A percentile compares a stretch with the other conserved stretches of the same genome.
Conservation (phyloP, 1,140 invertebrate species). For the Trinorchestia longiramus region DNA sequence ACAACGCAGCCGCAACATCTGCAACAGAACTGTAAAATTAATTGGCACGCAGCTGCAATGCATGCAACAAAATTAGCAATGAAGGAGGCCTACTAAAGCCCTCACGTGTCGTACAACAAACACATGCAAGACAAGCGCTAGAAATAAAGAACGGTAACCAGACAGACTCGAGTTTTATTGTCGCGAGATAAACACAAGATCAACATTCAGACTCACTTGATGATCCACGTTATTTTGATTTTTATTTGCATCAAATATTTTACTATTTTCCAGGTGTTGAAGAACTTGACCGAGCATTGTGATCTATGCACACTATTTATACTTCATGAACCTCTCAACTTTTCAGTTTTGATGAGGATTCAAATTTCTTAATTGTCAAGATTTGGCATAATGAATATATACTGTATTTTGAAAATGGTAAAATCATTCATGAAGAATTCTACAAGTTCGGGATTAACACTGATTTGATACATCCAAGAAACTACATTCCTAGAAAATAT, state of each 20-base stretch:
- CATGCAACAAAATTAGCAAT: too few species aligned
- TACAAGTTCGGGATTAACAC: too few species aligned
- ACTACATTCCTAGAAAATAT: not conserved
- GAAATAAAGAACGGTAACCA: not conserved
- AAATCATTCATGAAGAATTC: too few species aligned
- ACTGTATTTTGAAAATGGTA: too few species aligned
- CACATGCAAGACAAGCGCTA: not conserved
- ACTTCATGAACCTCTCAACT: not conserved
- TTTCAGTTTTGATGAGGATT: not conserved
- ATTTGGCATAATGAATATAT: too few species aligned
- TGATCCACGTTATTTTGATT: not conserved
- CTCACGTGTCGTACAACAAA: not conserved
- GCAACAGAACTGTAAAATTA: too few species aligned
- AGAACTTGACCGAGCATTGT: not conserved
- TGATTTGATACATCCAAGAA: not conserved
- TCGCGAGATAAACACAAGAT: not conserved
- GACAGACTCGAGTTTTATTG: not conserved
- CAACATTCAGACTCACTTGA: not conserved
- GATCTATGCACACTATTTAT: not conserved
- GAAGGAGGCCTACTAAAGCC: too few species aligned
- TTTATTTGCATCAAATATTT: not conserved
- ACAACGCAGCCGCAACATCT: too few species aligned
- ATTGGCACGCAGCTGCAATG: too few species aligned
- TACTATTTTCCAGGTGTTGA: not conserved
- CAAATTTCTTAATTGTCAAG: too few species aligned